phyloP scores from a whole-genome alignment of 2,113 vertebrate genomes.

The Podarcis cretensis region DNA sequence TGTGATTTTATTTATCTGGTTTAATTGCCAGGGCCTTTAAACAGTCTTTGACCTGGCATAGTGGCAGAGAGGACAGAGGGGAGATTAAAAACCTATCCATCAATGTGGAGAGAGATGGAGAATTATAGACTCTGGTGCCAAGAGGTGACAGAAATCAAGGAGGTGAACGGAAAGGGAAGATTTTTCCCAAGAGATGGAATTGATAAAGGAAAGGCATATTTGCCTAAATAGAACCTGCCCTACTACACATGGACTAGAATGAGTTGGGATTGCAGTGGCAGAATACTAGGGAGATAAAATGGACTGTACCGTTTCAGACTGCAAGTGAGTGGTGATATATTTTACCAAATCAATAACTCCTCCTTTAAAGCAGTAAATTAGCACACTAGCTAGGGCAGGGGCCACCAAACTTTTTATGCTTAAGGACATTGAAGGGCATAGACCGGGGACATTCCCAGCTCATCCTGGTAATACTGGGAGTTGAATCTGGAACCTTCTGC shows the following conservation, averaged over 20 bases:
- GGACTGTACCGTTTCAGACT: too few species aligned
- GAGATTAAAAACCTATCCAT: slow-evolving; percentile 47
- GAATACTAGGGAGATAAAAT: neutral
- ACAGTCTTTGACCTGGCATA: slow-evolving; percentile 77
- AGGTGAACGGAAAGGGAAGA: neutral
- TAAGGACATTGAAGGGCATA: too few species aligned
- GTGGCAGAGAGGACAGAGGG: slow-evolving; percentile 68
- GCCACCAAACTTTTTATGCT: too few species aligned
- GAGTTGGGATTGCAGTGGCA: too few species aligned
- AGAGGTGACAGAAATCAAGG: neutral
- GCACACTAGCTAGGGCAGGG: neutral
- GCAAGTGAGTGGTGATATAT: too few species aligned
- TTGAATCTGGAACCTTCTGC: too few species aligned
- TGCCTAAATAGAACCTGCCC: neutral
- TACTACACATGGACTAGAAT: neutral
- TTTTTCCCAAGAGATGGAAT: neutral
- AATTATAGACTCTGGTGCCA: slow-evolving; percentile 1
- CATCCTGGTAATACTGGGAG: too few species aligned
- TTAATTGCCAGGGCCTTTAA: slow-evolving; percentile 71
- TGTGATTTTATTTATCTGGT: slow-evolving; percentile 83
- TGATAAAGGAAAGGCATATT: too few species aligned
- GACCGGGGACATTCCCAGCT: too few species aligned
- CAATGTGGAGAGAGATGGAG: rapidly evolving
- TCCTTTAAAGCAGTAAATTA: neutral
- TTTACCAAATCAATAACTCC: too few species aligned